phyloP scores from a whole-genome alignment of 2,113 vertebrate genomes.

The Stegastes partitus region DNA sequence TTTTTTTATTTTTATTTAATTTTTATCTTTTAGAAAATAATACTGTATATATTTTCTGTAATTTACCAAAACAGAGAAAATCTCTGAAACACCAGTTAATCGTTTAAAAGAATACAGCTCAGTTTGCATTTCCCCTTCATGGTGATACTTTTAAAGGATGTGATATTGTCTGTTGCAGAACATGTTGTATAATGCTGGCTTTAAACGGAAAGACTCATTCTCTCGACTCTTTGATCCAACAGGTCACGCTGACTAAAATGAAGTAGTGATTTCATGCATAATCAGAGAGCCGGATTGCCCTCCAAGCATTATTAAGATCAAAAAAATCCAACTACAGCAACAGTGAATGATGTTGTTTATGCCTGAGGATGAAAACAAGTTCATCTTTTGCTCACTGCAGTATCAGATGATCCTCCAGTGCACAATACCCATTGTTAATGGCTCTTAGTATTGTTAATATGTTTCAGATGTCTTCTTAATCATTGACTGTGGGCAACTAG shows the following conservation, averaged over 20 bases:
- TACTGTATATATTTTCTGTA: too few relatives aligned
- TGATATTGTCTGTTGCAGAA: neutral
- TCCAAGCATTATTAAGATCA: neutral
- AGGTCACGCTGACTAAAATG: neutral
- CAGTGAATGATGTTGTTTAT: slow-evolving; percentile 39
- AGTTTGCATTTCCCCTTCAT: too few relatives aligned
- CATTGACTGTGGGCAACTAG: neutral
- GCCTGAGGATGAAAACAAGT: slow-evolving; percentile 15
- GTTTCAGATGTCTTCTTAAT: slow-evolving; percentile 3
- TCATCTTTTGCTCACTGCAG: neutral
- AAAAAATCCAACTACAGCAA: neutral
- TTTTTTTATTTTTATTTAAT: too few relatives aligned
- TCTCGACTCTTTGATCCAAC: neutral
- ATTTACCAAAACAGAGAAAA: too few relatives aligned
- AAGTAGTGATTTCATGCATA: slow-evolving; percentile 4
- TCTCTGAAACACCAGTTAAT: too few relatives aligned
- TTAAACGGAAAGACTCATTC: too few relatives aligned
- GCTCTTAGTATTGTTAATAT: neutral
- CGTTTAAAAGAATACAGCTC: too few relatives aligned
- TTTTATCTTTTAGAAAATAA: too few relatives aligned
- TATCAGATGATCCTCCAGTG: slow-evolving; percentile 30
- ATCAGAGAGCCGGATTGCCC: slow-evolving; percentile 1
- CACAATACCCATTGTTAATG: slow-evolving; percentile 14
- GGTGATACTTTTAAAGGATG: too few relatives aligned
- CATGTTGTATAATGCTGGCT: neutral